A percentile compares a stretch with the other conserved stretches of the same genome.
These are phyloP conservation scores for Peromyscus eremicus DNA, from an alignment of 2,797 vertebrate genomes.

Conservation along the genomic window DNA sequence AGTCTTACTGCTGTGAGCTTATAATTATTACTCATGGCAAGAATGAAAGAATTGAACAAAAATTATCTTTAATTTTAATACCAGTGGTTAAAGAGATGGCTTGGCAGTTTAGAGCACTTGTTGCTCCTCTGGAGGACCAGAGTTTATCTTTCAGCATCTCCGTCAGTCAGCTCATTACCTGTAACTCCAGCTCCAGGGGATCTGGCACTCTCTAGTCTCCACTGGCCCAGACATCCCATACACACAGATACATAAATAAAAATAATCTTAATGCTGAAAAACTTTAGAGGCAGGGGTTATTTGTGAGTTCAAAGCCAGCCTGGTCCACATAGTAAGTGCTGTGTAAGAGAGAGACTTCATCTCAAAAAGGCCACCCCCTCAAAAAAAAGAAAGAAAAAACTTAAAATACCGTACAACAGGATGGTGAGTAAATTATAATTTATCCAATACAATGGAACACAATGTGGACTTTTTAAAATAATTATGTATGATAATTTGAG, in stretches of 20 bases:
- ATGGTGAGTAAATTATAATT: constrained; percentile 29
- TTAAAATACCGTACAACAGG: not conserved
- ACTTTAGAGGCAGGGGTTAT: not conserved
- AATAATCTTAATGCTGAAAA: constrained; percentile 38
- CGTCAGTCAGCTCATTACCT: not conserved
- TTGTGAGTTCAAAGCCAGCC: not conserved
- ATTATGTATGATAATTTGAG: not conserved
- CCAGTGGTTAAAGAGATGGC: not conserved
- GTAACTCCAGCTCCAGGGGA: not conserved
- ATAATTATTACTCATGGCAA: constrained; percentile 32
- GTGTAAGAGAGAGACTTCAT: not conserved
- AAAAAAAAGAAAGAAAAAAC: not conserved
- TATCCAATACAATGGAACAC: not conserved
- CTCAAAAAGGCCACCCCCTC: not conserved
- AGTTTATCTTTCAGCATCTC: too few species aligned
- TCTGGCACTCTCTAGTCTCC: not conserved
- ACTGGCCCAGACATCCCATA: not conserved
- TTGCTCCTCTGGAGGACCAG: not conserved
- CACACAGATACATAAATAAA: not conserved
- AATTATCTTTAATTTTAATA: not conserved
- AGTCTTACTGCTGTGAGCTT: constrained; percentile 33
- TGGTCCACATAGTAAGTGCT: not conserved
- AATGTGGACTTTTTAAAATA: constrained; percentile 49
- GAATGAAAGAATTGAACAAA: constrained; percentile 57
- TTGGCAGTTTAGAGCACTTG: not conserved